Evolutionary conservation across 2,797 vertebrate genomes (phyloP), one percentile per base, ranked within the genome.

Genomic region (Hippoglossus hippoglossus): DNA sequence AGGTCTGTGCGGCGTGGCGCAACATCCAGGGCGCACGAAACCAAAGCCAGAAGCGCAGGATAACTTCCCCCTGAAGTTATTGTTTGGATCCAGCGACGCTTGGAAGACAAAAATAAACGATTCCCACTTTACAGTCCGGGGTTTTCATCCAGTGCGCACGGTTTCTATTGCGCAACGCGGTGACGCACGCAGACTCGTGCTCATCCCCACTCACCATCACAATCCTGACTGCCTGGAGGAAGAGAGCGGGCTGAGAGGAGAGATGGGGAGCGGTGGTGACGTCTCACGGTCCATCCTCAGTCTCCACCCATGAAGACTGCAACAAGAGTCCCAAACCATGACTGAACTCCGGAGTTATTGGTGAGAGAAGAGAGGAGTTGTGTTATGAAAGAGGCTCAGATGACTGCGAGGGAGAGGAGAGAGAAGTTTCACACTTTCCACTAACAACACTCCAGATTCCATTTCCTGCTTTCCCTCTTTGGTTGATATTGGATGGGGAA

Each of bases 231-330:
- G 78, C 36, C 36, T 39, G 52, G 25, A 63, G 72, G 69, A 57
- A 19, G 67, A 16, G 52, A 75, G 41, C 73, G 63, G 63, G 71
- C 65, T 44, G 21, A 60, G 59, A 31, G 60, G 63, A 57, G 75
- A 69, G 60, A 61, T 50, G 61, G 82, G 75, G 83, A 73, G 80
- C 57, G 76, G 61, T 72, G 81, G 50, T 92, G 91, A 92, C 91
- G 90, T 87, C 63, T 62, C 21, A 28, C 10, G 53, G 81, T 75
- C 79, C 88, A 77, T 76, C 87, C 80, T 55, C 54, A 63, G 84
- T 82, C 89, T 83, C 86, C 89, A 84, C 87, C 84, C 88, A 81
- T 65, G 44, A 49, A 77, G 70, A 61, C 76, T 51, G 4, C 69
- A 9, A 36, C 56, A 11, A 19, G 54, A 66, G 71, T 46, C 67